Conservation (phyloP, 1,140 invertebrate genomes). For the Acyrthosiphon pisum region DNA sequence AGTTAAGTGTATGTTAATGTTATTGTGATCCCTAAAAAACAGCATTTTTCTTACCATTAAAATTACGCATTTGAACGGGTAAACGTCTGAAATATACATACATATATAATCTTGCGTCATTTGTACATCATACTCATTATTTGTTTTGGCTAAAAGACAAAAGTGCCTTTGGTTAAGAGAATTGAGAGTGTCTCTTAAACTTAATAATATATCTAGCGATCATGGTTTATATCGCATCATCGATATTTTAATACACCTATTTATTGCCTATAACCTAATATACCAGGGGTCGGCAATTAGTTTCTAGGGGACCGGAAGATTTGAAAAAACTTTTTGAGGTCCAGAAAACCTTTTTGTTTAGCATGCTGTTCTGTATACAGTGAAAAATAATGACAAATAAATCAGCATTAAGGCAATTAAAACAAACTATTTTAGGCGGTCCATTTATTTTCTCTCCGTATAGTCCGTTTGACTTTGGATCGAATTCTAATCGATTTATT, state of each 20-base stretch:
- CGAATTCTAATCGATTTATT: no score
- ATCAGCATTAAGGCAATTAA: no score
- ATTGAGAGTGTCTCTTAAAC: slow-evolving; percentile 18
- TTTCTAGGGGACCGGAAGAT: no score
- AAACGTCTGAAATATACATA: slow-evolving; percentile 57
- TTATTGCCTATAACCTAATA: background rate
- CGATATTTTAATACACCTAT: background rate
- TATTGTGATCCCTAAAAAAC: slow-evolving; percentile 28
- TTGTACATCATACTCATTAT: slow-evolving; percentile 51
- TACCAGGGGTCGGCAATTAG: no score
- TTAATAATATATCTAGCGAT: slow-evolving; percentile 10
- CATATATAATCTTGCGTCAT: slow-evolving; percentile 57
- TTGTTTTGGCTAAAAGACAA: slow-evolving; percentile 55
- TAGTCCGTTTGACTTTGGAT: no score
- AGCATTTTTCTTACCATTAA: slow-evolving; percentile 51
- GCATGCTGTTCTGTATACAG: no score
- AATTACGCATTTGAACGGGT: slow-evolving; percentile 57
- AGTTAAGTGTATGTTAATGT: background rate
- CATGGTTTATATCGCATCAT: background rate
- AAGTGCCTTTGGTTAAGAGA: slow-evolving; percentile 54
- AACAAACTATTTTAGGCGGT: no score
- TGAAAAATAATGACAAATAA: no score
- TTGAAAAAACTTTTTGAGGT: no score
- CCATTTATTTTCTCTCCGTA: no score
- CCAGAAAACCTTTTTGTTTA: no score